Percentiles rank a stretch among this genome's conserved stretches.
phyloP scores from a whole-genome alignment of 2,888 invertebrate species.

The Tenthredo amoena region DNA sequence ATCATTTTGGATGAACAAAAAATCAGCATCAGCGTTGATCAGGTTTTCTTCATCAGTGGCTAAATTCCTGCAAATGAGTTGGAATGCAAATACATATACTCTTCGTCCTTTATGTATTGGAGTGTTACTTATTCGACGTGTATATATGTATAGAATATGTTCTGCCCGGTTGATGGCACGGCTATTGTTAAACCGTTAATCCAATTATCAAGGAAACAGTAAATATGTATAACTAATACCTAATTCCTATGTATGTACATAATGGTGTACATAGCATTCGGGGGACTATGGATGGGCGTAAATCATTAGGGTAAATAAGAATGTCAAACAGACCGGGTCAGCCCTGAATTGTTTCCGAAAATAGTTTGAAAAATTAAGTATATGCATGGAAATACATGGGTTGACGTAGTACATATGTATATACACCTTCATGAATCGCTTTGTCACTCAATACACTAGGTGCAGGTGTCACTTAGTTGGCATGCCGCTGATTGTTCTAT shows the following conservation, averaged over 20 bases:
- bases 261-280: neutral
- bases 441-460: neutral
- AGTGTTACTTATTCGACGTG: neutral
- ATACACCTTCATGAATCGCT: neutral
- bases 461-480: slow-evolving; percentile 21
- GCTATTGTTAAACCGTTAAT: neutral
- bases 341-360: neutral
- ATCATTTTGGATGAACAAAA: neutral
- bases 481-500: slow-evolving; percentile 29
- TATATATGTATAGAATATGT: neutral
- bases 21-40: neutral
- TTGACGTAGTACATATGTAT: neutral
- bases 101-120: neutral
- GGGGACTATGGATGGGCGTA: neutral
- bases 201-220: neutral
- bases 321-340: slow-evolving; percentile 29
- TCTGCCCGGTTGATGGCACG: neutral
- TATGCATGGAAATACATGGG: neutral
- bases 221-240: neutral
- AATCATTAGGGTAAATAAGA: slow-evolving; percentile 7
- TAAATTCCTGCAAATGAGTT: neutral
- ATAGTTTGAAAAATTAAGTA: neutral
- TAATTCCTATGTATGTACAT: neutral
- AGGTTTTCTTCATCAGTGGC: neutral
- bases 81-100: neutral